Base-by-base conservation (phyloP, 2,113 vertebrate genomes). In the Hemiscyllium ocellatum region DNA sequence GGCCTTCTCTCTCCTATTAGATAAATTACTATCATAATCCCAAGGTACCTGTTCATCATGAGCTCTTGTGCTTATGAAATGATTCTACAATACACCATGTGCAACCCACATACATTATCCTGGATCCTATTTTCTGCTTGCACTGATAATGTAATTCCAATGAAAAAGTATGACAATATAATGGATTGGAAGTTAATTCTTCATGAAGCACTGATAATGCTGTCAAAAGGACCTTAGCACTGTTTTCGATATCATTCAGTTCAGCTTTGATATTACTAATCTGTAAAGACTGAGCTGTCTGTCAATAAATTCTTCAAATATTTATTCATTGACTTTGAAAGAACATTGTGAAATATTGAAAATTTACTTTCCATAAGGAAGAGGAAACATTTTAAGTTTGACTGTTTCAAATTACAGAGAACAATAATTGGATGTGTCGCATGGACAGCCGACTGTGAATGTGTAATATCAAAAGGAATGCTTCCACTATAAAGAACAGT, bases 61-160 rank as follows among this genome's bases (percentile, higher is more conserved):
- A 33, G 37, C 89, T 68, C 29, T 93, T 66, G 61, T 93, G 13
- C 19, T 37, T 33, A 42, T 93, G n/a, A 66, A 93, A 93, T 33
- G n/a, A 93, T 93, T 37, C n/a, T 33, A 66, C n/a, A 37, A n/a
- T 93, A 29, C 56, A 91, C 17, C 89, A 91, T 65, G 89, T 91
- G 89, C 89, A 90, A 33, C 29, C n/a, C 52, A 37, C 89, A 93
- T 20, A 93, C n/a, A 93, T 93, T 93, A 93, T n/a, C 61, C 61
- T 66, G 61, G 89, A 93, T 93, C 7, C 89, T 66, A 93, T 93
- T 66, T 93, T 68, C 89, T 93, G 65, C n/a, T 93, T 20, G 61
- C 8, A 93, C n/a, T 91, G 89, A 91, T 91, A 91, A 26, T 66
- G 56, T 66, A 5, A 37, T 66, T 68, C 61, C 61, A 68, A 93